These are phyloP conservation scores for Agonopterix alstromeriana DNA, from an alignment of 2,888 invertebrate genomes.

Conservation along the genomic window DNA sequence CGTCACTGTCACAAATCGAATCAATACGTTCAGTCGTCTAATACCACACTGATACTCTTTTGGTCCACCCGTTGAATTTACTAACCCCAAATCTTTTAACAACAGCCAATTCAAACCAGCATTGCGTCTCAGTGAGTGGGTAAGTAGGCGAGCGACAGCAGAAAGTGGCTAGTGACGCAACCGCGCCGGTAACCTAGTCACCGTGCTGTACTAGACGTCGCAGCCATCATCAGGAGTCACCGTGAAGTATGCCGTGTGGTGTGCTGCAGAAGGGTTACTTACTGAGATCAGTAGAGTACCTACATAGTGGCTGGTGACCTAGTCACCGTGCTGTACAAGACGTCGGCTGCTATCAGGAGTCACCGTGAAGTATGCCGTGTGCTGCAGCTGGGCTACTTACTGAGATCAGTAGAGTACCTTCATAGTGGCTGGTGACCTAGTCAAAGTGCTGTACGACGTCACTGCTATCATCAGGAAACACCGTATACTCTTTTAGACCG, in stretches of 20 bases:
- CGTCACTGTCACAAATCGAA: too few species aligned
- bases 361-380: background rate
- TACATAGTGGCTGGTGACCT: background rate
- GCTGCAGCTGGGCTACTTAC: background rate
- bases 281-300: too few species aligned
- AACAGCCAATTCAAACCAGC: constrained; percentile 49
- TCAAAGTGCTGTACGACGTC: constrained; percentile 30
- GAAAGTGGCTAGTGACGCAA: constrained; percentile 72
- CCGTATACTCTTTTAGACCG: background rate
- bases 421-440: too few species aligned
- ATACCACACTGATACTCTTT: too few species aligned
- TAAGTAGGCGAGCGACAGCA: constrained; percentile 74
- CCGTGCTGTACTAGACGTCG: constrained; percentile 42
- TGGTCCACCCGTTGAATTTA: too few species aligned
- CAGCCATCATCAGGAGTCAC: too few species aligned
- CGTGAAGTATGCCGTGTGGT: too few species aligned
- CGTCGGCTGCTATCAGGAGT: background rate
- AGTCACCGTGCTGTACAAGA: constrained; percentile 3
- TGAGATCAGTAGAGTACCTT: too few species aligned
- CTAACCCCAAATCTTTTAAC: background rate
- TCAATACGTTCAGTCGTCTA: too few species aligned
- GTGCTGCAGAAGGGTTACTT: too few species aligned
- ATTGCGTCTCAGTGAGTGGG: constrained; percentile 66
- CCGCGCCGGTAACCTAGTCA: constrained; percentile 71
- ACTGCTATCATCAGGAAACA: constrained; percentile 1